Percentiles rank a stretch among this genome's conserved stretches.
Conservation (phyloP, 2,797 vertebrate species). For the Protonibea diacanthus region DNA sequence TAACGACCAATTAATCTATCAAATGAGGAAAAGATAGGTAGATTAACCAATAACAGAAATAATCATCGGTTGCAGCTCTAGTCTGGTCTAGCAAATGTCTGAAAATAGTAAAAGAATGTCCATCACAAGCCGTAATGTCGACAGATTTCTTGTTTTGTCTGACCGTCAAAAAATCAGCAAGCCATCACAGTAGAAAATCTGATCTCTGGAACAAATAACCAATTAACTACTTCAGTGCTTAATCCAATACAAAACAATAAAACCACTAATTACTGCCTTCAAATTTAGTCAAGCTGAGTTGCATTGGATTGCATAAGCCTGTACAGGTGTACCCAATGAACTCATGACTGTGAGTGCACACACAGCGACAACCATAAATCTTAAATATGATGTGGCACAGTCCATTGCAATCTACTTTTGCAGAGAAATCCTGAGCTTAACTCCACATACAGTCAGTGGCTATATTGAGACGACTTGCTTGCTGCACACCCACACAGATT, state of each 20-base stretch:
- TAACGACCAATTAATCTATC: not conserved
- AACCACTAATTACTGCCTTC: not conserved
- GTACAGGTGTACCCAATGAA: slow-evolving; percentile 19
- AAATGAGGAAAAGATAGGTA: not conserved
- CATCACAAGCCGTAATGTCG: not conserved
- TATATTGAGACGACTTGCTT: slow-evolving; percentile 60
- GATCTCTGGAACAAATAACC: not conserved
- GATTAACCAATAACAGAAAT: not conserved
- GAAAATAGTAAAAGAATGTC: not conserved
- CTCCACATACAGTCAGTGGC: slow-evolving; percentile 40
- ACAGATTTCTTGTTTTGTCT: not conserved
- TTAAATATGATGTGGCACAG: not conserved
- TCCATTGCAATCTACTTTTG: slow-evolving; percentile 8
- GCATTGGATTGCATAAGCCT: slow-evolving; percentile 3
- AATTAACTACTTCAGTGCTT: not conserved
- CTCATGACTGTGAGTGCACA: not conserved
- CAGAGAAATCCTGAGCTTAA: slow-evolving; percentile 30
- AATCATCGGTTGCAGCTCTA: not conserved
- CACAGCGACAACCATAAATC: not conserved
- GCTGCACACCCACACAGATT: slow-evolving; percentile 80
- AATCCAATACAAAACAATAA: not conserved
- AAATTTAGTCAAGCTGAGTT: not conserved
- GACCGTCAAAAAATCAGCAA: not conserved
- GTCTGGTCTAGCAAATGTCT: not conserved
- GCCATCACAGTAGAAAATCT: not conserved